phyloP scores from a whole-genome alignment of 2,888 invertebrate species.

The Pollenia labialis region DNA sequence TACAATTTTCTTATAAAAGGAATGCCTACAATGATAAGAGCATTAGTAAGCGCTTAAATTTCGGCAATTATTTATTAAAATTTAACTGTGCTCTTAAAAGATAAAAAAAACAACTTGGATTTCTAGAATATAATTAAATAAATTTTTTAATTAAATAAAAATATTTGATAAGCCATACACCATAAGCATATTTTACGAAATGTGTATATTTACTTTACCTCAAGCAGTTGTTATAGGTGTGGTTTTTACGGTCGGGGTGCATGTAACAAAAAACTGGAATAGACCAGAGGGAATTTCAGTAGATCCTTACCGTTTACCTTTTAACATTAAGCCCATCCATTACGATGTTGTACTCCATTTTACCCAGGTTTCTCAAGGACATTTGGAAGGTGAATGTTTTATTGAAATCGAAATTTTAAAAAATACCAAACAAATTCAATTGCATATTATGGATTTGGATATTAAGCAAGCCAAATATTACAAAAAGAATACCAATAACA shows the following conservation, averaged over 20 bases:
- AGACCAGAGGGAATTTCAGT: no score
- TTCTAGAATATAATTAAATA: neutral
- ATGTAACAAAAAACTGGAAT: no score
- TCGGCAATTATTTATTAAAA: constrained; percentile 34
- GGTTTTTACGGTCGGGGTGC: no score
- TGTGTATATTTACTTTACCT: constrained; percentile 10
- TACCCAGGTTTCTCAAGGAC: constrained; percentile 75
- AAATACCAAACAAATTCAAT: constrained; percentile 83
- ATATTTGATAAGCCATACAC: no score
- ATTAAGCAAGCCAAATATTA: constrained; percentile 75
- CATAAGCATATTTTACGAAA: constrained; percentile 27
- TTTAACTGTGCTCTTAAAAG: neutral
- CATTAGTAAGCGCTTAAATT: constrained; percentile 13
- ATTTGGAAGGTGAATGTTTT: constrained; percentile 81
- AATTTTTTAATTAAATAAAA: neutral
- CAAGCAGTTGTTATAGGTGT: no score
- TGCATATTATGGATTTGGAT: constrained; percentile 85
- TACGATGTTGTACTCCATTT: constrained; percentile 85
- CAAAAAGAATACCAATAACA: constrained; percentile 67
- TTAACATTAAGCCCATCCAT: constrained; percentile 84
- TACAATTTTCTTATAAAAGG: constrained; percentile 61
- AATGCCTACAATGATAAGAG: neutral
- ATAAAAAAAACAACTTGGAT: neutral
- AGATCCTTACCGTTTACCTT: constrained; percentile 78
- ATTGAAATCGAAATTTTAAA: constrained; percentile 84